Evolutionary conservation across 2,113 vertebrate species (phyloP), one percentile per base, ranked within the genome.

Genomic region (Trichechus manatus): DNA sequence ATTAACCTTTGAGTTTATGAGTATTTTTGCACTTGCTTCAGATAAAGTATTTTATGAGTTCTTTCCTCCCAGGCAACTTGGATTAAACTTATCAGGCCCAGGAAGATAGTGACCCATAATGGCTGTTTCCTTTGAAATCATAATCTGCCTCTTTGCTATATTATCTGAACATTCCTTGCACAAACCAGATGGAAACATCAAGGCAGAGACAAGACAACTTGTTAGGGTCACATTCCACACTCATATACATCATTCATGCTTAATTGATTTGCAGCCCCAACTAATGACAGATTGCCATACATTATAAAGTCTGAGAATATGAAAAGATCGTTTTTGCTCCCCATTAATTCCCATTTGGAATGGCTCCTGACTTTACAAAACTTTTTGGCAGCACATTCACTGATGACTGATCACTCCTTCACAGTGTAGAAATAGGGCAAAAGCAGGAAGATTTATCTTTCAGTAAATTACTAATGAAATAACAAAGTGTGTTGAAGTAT

Each of bases 1-100:
- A 99, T 99, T 99, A 99, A 99, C 98, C 98, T 99, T 99, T 99
- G 98, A 98, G 97, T 99, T 99, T 99, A 99, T 99, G 98, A 98
- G 98, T 98, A 98, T 97, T 98, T 99, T 98, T 98, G 95, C 97
- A 98, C 97, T 99, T 98, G 91, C 97, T 96, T 98, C 97, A 98
- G 96, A 98, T 98, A 98, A 99, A 98, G 98, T 98, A 98, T 98
- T 99, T 99, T 99, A 99, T 98, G 96, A 98, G 97, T 98, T 98
- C 95, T 98, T 98, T 96, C 98, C 98, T 99, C 97, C 98, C 97
- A 98, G 98, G 98, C 98, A 99, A 98, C 98, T 98, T 98, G 98
- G 95, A 98, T 99, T 98, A 98, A 98, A 98, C 82, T 98, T 98
- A 98, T 97, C 97, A 97, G 94, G 90, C 93, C 97, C 63, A 39